Conservation (phyloP, 1,140 invertebrate species). For the Zaprionus ghesquierei region DNA sequence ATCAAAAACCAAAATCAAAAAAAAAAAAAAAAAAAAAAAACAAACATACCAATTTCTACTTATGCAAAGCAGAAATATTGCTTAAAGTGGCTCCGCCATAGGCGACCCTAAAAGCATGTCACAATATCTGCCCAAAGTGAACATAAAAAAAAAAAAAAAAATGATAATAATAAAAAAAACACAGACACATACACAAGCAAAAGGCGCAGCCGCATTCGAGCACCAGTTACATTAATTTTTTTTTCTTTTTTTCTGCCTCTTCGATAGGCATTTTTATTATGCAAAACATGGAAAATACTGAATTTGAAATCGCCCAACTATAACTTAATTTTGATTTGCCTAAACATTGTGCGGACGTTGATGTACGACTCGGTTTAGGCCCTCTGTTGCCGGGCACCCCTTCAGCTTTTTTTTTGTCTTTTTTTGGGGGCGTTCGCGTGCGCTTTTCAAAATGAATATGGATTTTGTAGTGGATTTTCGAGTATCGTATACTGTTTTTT, state of each 20-base stretch:
- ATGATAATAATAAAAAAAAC: not conserved
- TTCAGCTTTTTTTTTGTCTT: too few species aligned
- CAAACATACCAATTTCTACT: constrained; percentile 66
- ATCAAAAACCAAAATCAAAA: constrained; percentile 5
- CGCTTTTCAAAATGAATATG: constrained; percentile 23
- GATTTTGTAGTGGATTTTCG: not conserved
- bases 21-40: constrained; percentile 36
- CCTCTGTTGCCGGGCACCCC: constrained; percentile 18
- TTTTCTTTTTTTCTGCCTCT: constrained; percentile 34
- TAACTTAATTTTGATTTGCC: constrained; percentile 56
- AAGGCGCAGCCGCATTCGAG: constrained; percentile 59
- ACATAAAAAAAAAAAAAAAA: constrained; percentile 16
- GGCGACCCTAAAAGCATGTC: constrained; percentile 77
- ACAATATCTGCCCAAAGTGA: constrained; percentile 58
- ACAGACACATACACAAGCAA: constrained; percentile 16
- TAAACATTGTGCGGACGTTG: constrained; percentile 58
- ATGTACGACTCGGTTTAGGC: constrained; percentile 47
- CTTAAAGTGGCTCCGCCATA: constrained; percentile 60
- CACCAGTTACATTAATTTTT: constrained; percentile 77
- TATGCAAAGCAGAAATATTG: constrained; percentile 82
- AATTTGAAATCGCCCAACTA: constrained; percentile 69
- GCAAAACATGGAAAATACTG: constrained; percentile 81
- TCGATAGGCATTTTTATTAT: constrained; percentile 79
- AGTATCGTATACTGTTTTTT: constrained; percentile 1
- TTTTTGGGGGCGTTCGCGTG: constrained; percentile 41